Conservation (phyloP, 2,888 invertebrate species). For the Drosophila antonietae region DNA sequence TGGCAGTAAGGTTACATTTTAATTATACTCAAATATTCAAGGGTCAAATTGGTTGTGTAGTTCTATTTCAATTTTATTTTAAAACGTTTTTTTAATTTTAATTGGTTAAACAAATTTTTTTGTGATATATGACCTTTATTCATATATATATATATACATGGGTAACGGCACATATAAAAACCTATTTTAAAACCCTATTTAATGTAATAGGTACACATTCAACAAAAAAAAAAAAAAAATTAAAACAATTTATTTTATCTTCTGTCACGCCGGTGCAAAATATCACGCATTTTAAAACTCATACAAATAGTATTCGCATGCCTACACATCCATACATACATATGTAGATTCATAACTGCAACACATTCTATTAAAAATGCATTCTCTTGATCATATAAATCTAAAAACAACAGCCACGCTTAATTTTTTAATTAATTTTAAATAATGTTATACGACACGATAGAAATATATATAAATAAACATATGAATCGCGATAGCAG, state of each 20-base stretch:
- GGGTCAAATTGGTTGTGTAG: constrained; percentile 61
- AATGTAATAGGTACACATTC: not conserved
- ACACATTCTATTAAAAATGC: constrained; percentile 69
- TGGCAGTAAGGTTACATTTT: constrained; percentile 42
- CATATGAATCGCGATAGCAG: constrained; percentile 42
- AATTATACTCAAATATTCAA: constrained; percentile 32
- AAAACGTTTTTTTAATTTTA: constrained; percentile 32
- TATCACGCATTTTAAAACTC: constrained; percentile 44
- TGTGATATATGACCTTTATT: constrained; percentile 67
- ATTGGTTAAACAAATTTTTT: constrained; percentile 64
- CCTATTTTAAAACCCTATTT: constrained; percentile 22
- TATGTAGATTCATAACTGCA: constrained; percentile 67
- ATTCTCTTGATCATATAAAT: constrained; percentile 72
- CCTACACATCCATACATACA: constrained; percentile 58
- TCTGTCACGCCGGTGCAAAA: constrained; percentile 54
- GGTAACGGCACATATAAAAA: constrained; percentile 16
- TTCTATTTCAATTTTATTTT: constrained; percentile 48
- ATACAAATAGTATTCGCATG: constrained; percentile 63
- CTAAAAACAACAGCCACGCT: constrained; percentile 72
- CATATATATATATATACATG: constrained; percentile 32
- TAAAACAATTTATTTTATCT: not conserved
- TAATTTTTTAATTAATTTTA: constrained; percentile 77
- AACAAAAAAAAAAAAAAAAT: constrained; percentile 2
- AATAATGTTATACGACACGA: constrained; percentile 74
- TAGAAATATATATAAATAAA: constrained; percentile 52